Evolutionary conservation across 1,140 invertebrate species (phyloP).

Genomic region (Xylocopa sonorina): DNA sequence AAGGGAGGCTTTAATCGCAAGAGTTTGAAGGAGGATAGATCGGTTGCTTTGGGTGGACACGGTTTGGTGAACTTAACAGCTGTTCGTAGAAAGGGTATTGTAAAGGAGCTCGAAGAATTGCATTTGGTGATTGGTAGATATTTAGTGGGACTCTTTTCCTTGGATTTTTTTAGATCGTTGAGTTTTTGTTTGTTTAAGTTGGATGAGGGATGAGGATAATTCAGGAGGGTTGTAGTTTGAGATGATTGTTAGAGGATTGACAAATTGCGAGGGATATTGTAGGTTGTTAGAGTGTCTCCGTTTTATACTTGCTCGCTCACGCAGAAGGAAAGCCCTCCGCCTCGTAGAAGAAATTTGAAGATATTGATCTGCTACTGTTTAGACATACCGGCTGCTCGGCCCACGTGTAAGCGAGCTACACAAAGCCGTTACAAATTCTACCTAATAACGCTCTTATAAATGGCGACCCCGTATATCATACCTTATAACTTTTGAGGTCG

Average conservation of each 20-base stretch:
- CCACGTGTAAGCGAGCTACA: neutral
- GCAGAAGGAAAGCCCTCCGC: no score
- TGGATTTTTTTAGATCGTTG: neutral
- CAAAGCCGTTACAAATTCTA: neutral
- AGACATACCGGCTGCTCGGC: neutral
- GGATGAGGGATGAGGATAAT: no score
- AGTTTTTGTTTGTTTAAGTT: no score
- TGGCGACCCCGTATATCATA: no score
- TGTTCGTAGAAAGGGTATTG: neutral
- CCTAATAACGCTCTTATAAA: neutral
- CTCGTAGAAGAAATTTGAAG: neutral
- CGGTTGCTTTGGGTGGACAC: neutral
- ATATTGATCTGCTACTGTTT: conserved; percentile 7
- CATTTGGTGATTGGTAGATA: neutral
- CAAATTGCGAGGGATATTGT: no score
- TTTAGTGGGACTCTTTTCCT: neutral
- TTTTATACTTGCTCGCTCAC: neutral
- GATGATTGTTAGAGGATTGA: no score
- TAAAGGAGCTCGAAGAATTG: neutral
- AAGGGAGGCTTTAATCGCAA: neutral
- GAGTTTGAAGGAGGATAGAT: neutral
- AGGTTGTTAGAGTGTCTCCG: neutral
- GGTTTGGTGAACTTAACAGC: conserved; percentile 6
- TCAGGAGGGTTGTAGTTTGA: no score
- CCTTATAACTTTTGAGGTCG: no score